These are phyloP conservation scores for Gerris lacustris DNA, from an alignment of 2,888 invertebrate genomes.

Conservation along the genomic window DNA sequence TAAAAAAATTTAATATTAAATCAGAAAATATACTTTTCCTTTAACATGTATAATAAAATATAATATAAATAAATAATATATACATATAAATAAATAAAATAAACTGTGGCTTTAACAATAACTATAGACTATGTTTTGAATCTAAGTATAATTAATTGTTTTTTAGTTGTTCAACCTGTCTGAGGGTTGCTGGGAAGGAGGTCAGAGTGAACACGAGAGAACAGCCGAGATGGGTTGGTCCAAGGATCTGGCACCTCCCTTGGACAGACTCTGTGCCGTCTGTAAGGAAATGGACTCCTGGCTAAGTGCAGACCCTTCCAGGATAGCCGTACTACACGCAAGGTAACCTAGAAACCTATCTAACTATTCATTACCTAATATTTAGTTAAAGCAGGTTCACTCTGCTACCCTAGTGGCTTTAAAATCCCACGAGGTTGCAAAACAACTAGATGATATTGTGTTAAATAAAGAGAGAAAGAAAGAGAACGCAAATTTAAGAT, in stretches of 20 bases:
- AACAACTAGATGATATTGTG: too few relatives aligned
- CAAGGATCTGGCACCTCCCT: conserved; percentile 69
- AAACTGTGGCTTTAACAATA: too few relatives aligned
- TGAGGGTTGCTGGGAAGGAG: conserved; percentile 49
- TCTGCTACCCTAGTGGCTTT: background rate
- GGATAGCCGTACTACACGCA: conserved; percentile 78
- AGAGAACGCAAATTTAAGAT: too few relatives aligned
- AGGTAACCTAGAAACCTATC: conserved; percentile 43
- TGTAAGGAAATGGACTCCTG: conserved; percentile 90
- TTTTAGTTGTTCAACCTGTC: conserved; percentile 78
- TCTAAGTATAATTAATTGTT: conserved; percentile 10
- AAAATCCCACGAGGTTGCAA: background rate
- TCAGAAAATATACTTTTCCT: too few relatives aligned
- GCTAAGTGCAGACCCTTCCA: conserved; percentile 68
- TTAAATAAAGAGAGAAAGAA: too few relatives aligned
- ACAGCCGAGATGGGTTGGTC: conserved; percentile 75
- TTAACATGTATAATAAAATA: too few relatives aligned
- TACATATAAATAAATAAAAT: too few relatives aligned
- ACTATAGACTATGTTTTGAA: too few relatives aligned
- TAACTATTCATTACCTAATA: background rate
- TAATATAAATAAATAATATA: too few relatives aligned
- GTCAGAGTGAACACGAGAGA: conserved; percentile 54
- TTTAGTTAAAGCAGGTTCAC: background rate
- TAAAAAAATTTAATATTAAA: too few relatives aligned
- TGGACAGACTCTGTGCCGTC: conserved; percentile 78